phyloP scores from a whole-genome alignment of 2,113 vertebrate genomes.

The Rhynchomys soricoides region DNA sequence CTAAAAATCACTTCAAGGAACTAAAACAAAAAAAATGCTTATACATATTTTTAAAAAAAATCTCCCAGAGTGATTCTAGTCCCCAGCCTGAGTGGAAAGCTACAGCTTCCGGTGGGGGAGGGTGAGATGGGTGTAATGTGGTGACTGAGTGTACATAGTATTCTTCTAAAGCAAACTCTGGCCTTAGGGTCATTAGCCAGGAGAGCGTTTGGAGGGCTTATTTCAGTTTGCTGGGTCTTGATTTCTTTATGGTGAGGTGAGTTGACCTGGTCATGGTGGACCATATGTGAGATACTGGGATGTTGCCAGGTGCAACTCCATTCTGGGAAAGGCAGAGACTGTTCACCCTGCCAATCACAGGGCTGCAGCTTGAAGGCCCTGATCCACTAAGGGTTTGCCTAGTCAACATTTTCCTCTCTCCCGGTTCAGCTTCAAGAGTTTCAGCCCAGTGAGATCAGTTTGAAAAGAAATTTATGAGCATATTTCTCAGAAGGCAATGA shows the following conservation, averaged over 20 bases:
- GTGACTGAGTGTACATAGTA: neutral
- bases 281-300: neutral
- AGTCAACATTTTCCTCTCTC: neutral
- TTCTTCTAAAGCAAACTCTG: neutral
- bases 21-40: neutral
- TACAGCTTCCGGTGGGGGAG: neutral
- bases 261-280: neutral
- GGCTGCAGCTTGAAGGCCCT: neutral
- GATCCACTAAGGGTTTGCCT: neutral
- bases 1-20: neutral
- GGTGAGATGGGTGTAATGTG: neutral
- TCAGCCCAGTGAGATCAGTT: constrained; percentile 2
- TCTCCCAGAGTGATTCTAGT: neutral
- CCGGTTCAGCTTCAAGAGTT: constrained; percentile 9
- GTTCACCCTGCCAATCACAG: neutral
- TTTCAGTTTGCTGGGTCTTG: neutral
- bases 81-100: neutral
- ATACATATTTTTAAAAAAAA: neutral
- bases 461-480: constrained; percentile 53
- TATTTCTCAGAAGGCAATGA: constrained; percentile 49
- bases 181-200: neutral
- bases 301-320: neutral
- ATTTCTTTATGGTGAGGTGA: neutral
- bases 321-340: neutral
- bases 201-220: neutral